These are phyloP conservation scores for Zoanthus solanderi DNA, from an alignment of 92 coral and sea anemone genomes.

Conservation along the genomic window DNA sequence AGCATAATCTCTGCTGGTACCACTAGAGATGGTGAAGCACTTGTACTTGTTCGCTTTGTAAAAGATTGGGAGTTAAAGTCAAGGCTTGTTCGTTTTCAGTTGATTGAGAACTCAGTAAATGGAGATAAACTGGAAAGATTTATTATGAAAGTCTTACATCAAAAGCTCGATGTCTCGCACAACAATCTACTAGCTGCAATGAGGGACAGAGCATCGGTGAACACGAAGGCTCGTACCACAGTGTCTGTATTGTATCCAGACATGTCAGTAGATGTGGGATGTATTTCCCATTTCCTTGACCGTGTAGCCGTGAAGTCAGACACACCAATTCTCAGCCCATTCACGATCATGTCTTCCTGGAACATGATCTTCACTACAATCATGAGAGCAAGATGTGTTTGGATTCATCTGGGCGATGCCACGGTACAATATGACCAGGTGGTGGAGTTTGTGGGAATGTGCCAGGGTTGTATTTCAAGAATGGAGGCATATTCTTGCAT, in stretches of 20 bases:
- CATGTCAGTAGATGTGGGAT: conserved; percentile 19
- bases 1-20: conserved; percentile 57
- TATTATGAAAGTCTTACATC: conserved; percentile 43
- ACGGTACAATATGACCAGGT: not conserved
- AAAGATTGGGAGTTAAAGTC: conserved; percentile 46
- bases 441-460: no score
- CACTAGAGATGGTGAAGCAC: conserved; percentile 59
- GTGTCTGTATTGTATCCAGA: conserved; percentile 55
- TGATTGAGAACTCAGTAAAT: conserved; percentile 43
- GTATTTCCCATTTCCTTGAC: no score
- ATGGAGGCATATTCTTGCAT: not conserved
- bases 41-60: conserved; percentile 42
- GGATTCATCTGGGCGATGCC: conserved; percentile 5
- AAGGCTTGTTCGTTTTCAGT: conserved; percentile 45
- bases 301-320: conserved; percentile 17
- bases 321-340: conserved; percentile 39
- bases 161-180: conserved; percentile 52
- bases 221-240: conserved; percentile 43
- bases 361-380: conserved; percentile 23
- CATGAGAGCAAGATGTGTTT: conserved; percentile 27
- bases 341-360: not conserved
- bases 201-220: conserved; percentile 43
- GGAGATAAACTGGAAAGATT: conserved; percentile 54
- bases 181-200: conserved; percentile 10
- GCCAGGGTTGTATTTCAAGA: conserved; percentile 1